Evolutionary conservation across 2,113 vertebrate genomes (phyloP), one percentile per base, ranked within the genome.

Genomic region (Lasiurus cinereus): DNA sequence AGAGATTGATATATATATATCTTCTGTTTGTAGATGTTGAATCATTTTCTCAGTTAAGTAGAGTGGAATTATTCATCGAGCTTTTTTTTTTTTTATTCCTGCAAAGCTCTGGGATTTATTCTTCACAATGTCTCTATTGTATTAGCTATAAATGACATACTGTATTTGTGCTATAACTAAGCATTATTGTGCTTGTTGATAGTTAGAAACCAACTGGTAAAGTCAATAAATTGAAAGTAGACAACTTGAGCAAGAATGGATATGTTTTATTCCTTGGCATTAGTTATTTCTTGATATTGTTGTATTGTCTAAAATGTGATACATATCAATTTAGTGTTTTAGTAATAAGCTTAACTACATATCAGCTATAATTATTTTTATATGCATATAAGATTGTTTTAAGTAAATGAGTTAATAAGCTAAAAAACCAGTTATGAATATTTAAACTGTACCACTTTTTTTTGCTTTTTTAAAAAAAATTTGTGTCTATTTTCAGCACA

Each of bases 1-100:
- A 70, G 93, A 93, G 36, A 96, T 52, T 59, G 95, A 96, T n/a
- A n/a, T 31, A 33, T 31, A 33, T 66, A 66, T 94, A 59, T 97
- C 84, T 12, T 33, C 18, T 91, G 22, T 93, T 94, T 94, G 14
- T 48, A 94, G 43, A 94, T 82, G 83, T 70, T 18, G 8, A 87
- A 72, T 93, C 46, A 6, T 90, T 98, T 18, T 96, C 24, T 48
- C 54, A 3, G 62, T 10, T 24, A n/a, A 27, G 9, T 94, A 87
- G 88, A 96, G 56, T 86, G 0, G 0, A 96, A 84, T 93, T 97
- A 85, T 27, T 62, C 24, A 78, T 96, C 31, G 64, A 43, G 8
- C 29, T 80, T 31, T 84, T 83, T 86, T 27, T 79, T 3, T 86
- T 82, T 62, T 62, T 62, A 36, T 93, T 94, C 94, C 43, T 74